These are phyloP conservation scores for Leucophenga varia DNA, from an alignment of 1,140 invertebrate species.

Conservation along the genomic window DNA sequence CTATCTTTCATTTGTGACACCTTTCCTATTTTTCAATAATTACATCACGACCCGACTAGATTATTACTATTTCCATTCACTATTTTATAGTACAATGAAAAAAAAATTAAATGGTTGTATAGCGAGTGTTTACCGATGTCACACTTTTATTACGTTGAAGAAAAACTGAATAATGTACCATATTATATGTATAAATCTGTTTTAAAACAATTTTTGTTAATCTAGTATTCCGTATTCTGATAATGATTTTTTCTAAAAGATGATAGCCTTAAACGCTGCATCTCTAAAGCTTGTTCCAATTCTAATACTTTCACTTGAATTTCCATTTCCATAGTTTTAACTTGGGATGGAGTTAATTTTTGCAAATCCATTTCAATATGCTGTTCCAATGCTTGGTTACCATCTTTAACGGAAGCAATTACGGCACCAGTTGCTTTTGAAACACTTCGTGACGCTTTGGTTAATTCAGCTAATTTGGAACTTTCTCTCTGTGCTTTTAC, in stretches of 20 bases:
- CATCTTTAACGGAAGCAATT: slow-evolving; percentile 89
- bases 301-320: slow-evolving; percentile 89
- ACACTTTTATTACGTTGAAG: too few species aligned
- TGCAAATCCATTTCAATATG: slow-evolving; percentile 89
- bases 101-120: too few species aligned
- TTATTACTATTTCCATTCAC: too few species aligned
- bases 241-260: slow-evolving; percentile 92
- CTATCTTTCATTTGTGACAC: too few species aligned
- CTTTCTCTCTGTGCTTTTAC: slow-evolving; percentile 87
- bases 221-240: slow-evolving; percentile 48
- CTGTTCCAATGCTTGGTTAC: slow-evolving; percentile 83
- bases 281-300: slow-evolving; percentile 85
- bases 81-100: too few species aligned
- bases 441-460: slow-evolving; percentile 82
- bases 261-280: slow-evolving; percentile 79
- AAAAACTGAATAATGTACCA: too few species aligned
- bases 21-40: too few species aligned
- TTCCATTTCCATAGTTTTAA: slow-evolving; percentile 95
- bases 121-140: too few species aligned
- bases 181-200: background rate
- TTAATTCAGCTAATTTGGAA: slow-evolving; percentile 73
- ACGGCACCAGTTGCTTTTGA: slow-evolving; percentile 88
- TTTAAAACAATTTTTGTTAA: slow-evolving; percentile 10
- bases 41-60: too few species aligned
- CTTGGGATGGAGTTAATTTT: slow-evolving; percentile 86